phyloP scores from a whole-genome alignment of 2,888 invertebrate genomes.

The Hirtodrosophila duncani region DNA sequence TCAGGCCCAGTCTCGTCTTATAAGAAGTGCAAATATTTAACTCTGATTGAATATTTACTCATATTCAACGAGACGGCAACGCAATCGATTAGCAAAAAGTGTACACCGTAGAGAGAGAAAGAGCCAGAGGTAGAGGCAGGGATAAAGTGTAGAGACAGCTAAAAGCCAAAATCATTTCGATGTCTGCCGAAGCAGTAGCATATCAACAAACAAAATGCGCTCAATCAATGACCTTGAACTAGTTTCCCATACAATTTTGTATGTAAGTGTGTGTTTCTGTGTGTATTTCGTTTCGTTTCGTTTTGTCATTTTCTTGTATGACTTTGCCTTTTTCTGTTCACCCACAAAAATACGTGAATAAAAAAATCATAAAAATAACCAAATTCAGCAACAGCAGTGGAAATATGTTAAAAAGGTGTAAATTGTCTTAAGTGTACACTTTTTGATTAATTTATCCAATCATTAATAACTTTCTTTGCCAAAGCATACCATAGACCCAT shows the following conservation, averaged over 20 bases:
- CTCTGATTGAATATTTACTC: conserved; percentile 33
- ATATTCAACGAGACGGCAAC: conserved; percentile 33
- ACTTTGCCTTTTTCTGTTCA: conserved; percentile 26
- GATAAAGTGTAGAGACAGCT: no score
- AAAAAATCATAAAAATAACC: conserved; percentile 21
- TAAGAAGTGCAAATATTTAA: conserved; percentile 52
- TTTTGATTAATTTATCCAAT: conserved; percentile 46
- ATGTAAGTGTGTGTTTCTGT: conserved; percentile 8
- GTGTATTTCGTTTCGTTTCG: conserved; percentile 14
- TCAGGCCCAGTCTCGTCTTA: conserved; percentile 12
- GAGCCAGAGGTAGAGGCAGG: no score
- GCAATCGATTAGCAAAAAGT: conserved; percentile 55
- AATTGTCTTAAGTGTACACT: conserved; percentile 24
- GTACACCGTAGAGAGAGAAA: no score
- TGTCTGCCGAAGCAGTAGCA: conserved; percentile 8
- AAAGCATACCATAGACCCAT: neutral
- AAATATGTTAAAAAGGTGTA: conserved; percentile 44
- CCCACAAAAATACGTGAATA: conserved; percentile 25
- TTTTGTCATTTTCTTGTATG: conserved; percentile 28
- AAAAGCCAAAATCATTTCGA: conserved; percentile 25
- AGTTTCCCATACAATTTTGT: conserved; percentile 45
- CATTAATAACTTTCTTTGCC: conserved; percentile 52
- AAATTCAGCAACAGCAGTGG: conserved; percentile 16
- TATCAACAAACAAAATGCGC: conserved; percentile 30
- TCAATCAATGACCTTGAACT: conserved; percentile 72